These are phyloP conservation scores for Cygnus atratus DNA, from an alignment of 2,113 vertebrate genomes.

Conservation along the genomic window DNA sequence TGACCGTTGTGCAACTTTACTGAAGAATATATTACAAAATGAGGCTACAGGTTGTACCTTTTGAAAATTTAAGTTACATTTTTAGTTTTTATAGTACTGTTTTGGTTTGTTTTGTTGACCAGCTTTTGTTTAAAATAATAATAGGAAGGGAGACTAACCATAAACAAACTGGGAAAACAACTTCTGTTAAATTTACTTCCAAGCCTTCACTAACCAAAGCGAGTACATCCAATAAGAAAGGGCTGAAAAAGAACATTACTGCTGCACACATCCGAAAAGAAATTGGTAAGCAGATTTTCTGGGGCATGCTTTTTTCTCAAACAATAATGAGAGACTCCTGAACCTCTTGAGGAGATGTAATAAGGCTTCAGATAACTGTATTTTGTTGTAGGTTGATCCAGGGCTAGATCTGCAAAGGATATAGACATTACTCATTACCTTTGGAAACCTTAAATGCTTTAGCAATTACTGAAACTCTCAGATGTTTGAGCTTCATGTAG, in stretches of 20 bases:
- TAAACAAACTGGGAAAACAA: conserved; percentile 50
- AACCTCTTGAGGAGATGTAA: not conserved
- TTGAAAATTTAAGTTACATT: not conserved
- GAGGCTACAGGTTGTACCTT: conserved; percentile 77
- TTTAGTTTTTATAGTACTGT: not conserved
- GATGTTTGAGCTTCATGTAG: not conserved
- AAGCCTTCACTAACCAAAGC: conserved; percentile 62
- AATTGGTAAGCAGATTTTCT: conserved; percentile 65
- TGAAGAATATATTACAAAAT: conserved; percentile 82
- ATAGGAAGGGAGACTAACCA: conserved; percentile 57
- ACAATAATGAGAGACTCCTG: not conserved
- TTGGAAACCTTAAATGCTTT: not conserved
- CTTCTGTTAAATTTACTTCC: conserved; percentile 46
- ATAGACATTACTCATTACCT: not conserved
- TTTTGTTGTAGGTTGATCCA: not conserved
- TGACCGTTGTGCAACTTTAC: conserved; percentile 87
- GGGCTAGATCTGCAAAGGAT: not conserved
- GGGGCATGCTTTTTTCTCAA: not conserved
- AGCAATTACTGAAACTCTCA: not conserved
- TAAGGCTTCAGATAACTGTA: not conserved
- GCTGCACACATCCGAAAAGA: conserved; percentile 66
- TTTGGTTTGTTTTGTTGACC: not conserved
- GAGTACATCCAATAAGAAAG: conserved; percentile 71
- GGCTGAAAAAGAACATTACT: conserved; percentile 58
- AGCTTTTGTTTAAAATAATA: conserved; percentile 32